phyloP scores from a whole-genome alignment of 2,888 invertebrate species.

The Beris chalybata region DNA sequence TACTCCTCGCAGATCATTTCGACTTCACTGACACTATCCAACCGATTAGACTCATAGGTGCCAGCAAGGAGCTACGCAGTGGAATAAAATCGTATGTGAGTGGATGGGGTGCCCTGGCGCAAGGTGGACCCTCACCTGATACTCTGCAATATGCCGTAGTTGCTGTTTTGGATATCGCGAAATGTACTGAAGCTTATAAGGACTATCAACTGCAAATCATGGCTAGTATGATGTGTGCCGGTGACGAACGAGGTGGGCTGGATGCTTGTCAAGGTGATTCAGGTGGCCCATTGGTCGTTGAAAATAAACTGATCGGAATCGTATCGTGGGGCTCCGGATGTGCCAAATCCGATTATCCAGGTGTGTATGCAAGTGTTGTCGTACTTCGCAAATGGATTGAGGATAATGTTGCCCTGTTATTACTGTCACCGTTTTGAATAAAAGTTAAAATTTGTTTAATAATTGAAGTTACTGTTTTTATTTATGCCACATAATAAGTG shows the following conservation, averaged over 20 bases:
- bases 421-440: too few species aligned
- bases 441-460: too few species aligned
- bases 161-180: conserved; percentile 56
- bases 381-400: conserved; percentile 40
- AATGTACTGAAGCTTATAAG: conserved; percentile 57
- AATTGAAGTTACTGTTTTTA: too few species aligned
- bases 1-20: conserved; percentile 59
- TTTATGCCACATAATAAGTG: too few species aligned
- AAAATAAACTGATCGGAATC: conserved; percentile 50
- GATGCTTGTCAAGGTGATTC: conserved; percentile 57
- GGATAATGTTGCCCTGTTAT: not conserved
- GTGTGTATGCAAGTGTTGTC: conserved; percentile 56
- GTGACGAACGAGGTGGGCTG: conserved; percentile 53
- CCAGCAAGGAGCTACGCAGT: conserved; percentile 36
- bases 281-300: conserved; percentile 50
- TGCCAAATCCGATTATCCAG: conserved; percentile 55
- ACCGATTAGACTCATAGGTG: conserved; percentile 52
- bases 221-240: conserved; percentile 63
- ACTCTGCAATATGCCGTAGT: conserved; percentile 45
- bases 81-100: conserved; percentile 40
- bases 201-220: conserved; percentile 52
- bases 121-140: conserved; percentile 20
- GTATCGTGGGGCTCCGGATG: conserved; percentile 60
- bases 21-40: conserved; percentile 52
- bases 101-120: conserved; percentile 52